Percentiles rank a stretch among this genome's conserved stretches.
These are phyloP conservation scores for Tyrophagus putrescentiae DNA, from an alignment of 1,140 invertebrate species.

Conservation along the genomic window DNA sequence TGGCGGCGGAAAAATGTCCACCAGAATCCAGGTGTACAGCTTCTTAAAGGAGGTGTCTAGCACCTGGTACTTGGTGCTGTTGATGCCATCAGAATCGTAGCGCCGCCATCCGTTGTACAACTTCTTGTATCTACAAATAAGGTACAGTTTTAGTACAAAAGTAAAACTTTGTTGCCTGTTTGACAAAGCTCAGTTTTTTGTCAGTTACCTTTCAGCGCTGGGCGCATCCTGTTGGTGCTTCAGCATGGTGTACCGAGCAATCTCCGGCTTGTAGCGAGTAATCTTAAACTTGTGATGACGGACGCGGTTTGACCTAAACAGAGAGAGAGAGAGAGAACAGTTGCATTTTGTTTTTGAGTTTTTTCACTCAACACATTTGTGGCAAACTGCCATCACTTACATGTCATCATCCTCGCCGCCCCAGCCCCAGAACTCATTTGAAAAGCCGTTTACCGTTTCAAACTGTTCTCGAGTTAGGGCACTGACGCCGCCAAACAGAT, in stretches of 20 bases:
- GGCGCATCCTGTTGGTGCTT: conserved; percentile 70
- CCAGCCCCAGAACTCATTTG: conserved; percentile 83
- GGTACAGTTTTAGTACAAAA: too few relatives aligned
- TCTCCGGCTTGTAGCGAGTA: conserved; percentile 64
- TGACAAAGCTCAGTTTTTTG: too few relatives aligned
- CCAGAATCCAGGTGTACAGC: conserved; percentile 38
- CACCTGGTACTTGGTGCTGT: conserved; percentile 63
- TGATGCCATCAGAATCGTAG: conserved; percentile 68
- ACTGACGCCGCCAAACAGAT: conserved; percentile 55
- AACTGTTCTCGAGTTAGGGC: conserved; percentile 68
- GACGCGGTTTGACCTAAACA: conserved; percentile 35
- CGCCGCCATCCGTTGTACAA: conserved; percentile 62
- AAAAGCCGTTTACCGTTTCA: conserved; percentile 68
- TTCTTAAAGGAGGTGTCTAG: conserved; percentile 47
- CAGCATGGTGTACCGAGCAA: conserved; percentile 79
- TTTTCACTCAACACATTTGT: not conserved
- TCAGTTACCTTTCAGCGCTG: conserved; percentile 61
- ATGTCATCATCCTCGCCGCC: conserved; percentile 85
- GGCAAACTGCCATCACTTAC: conserved; percentile 42
- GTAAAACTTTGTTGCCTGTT: too few relatives aligned
- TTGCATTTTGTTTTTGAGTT: too few relatives aligned
- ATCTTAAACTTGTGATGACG: conserved; percentile 61
- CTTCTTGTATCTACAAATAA: conserved; percentile 65
- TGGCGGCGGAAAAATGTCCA: conserved; percentile 24
- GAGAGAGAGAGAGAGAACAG: too few relatives aligned